Evolutionary conservation across 1,140 invertebrate genomes (phyloP).

Genomic region (Tribolium castaneum): DNA sequence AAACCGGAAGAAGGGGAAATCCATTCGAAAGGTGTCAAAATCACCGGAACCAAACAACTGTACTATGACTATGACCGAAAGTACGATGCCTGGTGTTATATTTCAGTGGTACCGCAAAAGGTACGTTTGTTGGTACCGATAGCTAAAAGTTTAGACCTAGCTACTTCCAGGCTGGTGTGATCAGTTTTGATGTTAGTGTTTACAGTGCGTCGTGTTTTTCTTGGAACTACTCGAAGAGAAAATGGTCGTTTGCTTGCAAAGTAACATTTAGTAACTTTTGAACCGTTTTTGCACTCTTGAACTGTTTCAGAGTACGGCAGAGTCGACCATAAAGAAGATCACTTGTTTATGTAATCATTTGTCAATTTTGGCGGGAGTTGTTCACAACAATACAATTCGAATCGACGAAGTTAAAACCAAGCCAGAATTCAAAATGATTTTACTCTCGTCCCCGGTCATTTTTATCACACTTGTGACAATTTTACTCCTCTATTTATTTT

Average conservation of each 20-base stretch:
- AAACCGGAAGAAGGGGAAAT: background rate
- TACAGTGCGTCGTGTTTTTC: conserved; percentile 8
- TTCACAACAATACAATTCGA: conserved; percentile 11
- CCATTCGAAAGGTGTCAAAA: background rate
- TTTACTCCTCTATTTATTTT: background rate
- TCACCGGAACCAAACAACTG: background rate
- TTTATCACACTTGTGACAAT: background rate
- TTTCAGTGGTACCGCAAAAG: background rate
- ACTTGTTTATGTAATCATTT: background rate
- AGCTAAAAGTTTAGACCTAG: background rate
- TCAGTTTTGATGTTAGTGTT: background rate
- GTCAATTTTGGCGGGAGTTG: conserved; percentile 1
- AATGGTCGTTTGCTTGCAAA: conserved; percentile 7
- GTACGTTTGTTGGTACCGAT: background rate
- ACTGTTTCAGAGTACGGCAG: background rate
- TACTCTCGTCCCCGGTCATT: background rate
- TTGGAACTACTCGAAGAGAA: background rate
- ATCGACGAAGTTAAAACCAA: conserved; percentile 1
- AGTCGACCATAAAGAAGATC: background rate
- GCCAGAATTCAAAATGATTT: conserved; percentile 8
- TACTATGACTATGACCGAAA: background rate
- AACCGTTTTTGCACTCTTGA: background rate
- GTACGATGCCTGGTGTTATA: conserved; percentile 21
- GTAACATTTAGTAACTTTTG: background rate
- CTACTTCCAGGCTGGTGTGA: background rate